Evolutionary conservation across 2,888 invertebrate species (phyloP).

Genomic region (Ariolimax columbianus): DNA sequence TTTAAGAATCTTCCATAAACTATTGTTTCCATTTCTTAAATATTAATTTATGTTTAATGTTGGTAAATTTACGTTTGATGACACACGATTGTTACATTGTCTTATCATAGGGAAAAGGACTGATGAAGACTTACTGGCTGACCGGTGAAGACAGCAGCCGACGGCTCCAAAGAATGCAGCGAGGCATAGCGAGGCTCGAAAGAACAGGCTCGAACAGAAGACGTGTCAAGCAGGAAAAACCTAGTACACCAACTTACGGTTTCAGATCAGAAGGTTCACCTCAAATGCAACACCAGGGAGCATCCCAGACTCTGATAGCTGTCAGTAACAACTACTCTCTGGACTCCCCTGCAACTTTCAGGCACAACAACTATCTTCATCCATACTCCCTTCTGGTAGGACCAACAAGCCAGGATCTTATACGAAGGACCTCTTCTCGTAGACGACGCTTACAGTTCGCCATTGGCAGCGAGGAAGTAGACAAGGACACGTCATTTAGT

Average conservation of each 20-base stretch:
- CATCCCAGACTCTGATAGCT: neutral
- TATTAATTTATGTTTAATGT: no score
- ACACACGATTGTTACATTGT: neutral
- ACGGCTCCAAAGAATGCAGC: slow-evolving; percentile 59
- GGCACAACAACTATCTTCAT: slow-evolving; percentile 51
- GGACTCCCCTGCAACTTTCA: slow-evolving; percentile 35
- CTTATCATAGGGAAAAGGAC: slow-evolving; percentile 76
- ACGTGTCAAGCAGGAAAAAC: slow-evolving; percentile 30
- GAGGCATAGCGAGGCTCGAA: slow-evolving; percentile 46
- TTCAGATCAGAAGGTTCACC: slow-evolving; percentile 44
- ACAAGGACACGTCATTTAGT: slow-evolving; percentile 14
- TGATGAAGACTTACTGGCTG: slow-evolving; percentile 77
- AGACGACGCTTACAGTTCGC: slow-evolving; percentile 56
- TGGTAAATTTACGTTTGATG: no score
- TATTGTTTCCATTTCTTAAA: no score
- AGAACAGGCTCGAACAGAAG: slow-evolving; percentile 34
- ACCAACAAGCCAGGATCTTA: slow-evolving; percentile 57
- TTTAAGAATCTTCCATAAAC: no score
- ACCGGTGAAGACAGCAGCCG: slow-evolving; percentile 70
- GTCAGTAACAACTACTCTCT: slow-evolving; percentile 12
- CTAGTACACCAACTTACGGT: slow-evolving; percentile 27
- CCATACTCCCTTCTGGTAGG: slow-evolving; percentile 55
- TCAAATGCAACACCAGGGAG: slow-evolving; percentile 25
- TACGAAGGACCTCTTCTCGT: slow-evolving; percentile 57
- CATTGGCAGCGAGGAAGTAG: slow-evolving; percentile 50